phyloP scores from a whole-genome alignment of 1,140 invertebrate species.

The Agrypnia vestita region DNA sequence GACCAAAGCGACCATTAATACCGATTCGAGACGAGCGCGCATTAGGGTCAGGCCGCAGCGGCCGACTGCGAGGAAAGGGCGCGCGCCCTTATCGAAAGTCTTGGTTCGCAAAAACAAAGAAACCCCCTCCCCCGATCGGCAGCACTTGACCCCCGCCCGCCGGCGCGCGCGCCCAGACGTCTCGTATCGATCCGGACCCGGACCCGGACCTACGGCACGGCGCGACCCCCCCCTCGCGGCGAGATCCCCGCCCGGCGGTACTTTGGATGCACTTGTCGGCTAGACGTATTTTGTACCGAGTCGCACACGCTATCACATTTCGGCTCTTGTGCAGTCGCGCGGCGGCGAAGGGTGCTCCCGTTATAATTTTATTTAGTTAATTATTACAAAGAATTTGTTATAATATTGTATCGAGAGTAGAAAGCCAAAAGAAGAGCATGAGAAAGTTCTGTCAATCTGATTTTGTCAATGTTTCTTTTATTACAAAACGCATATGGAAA shows the following conservation, averaged over 20 bases:
- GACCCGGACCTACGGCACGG: conserved; percentile 60
- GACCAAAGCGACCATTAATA: no score
- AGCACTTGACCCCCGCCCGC: conserved; percentile 43
- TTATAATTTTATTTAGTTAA: not conserved
- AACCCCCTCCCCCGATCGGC: not conserved
- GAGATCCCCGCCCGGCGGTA: not conserved
- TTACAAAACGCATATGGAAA: no score
- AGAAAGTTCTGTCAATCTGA: no score
- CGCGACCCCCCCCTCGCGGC: not conserved
- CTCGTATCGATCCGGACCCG: conserved; percentile 58
- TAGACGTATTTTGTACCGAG: conserved; percentile 60
- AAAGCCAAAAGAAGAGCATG: no score
- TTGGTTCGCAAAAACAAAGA: conserved; percentile 48
- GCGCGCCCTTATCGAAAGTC: conserved; percentile 19
- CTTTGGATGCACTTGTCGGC: conserved; percentile 58
- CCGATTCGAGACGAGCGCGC: no score
- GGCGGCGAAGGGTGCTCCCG: not conserved
- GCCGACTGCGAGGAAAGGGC: no score
- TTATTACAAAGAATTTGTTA: not conserved
- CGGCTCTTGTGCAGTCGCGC: conserved; percentile 53
- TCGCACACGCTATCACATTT: conserved; percentile 61
- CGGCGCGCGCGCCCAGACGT: conserved; percentile 51
- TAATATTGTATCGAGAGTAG: no score
- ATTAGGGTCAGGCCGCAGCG: no score
- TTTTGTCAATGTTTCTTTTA: no score